Conservation (phyloP, 2,888 invertebrate genomes). For the Oxyteleia sp. region DNA sequence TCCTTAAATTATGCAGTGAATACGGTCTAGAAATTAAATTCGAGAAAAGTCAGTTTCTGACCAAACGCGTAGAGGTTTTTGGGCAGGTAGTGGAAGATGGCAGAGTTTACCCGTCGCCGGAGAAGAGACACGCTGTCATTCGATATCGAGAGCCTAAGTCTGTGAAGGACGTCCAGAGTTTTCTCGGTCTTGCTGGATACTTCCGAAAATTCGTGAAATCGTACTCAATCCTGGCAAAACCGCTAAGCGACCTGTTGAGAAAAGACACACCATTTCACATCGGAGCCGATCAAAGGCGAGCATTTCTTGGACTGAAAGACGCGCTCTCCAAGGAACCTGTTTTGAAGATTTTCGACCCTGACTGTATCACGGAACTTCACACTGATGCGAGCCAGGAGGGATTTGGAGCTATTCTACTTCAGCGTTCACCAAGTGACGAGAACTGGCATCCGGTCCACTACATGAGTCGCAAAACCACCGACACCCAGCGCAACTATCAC, state of each 20-base stretch:
- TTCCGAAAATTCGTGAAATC: background rate
- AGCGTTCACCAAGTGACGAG: too few relatives aligned
- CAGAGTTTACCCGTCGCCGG: constrained; percentile 40
- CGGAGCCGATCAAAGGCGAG: background rate
- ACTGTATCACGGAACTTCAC: constrained; percentile 2
- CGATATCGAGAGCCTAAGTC: constrained; percentile 41
- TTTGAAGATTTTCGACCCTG: constrained; percentile 9
- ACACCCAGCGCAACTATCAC: background rate
- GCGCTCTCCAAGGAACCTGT: constrained; percentile 6
- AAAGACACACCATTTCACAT: background rate
- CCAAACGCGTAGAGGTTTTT: constrained; percentile 15
- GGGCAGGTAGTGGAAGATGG: constrained; percentile 41
- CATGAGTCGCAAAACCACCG: constrained; percentile 10
- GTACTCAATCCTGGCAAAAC: background rate
- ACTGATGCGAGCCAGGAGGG: constrained; percentile 17
- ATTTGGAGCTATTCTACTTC: constrained; percentile 18
- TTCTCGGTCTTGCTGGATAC: background rate
- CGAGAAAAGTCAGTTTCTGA: constrained; percentile 23
- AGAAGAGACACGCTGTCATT: constrained; percentile 24
- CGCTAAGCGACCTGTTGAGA: constrained; percentile 1
- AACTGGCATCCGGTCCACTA: constrained; percentile 6
- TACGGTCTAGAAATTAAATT: constrained; percentile 36
- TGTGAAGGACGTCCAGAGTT: background rate
- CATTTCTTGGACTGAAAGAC: background rate
- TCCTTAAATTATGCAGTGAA: constrained; percentile 52